These are phyloP conservation scores for Etheostoma perlongum DNA, from an alignment of 2,797 vertebrate species.

Conservation along the genomic window DNA sequence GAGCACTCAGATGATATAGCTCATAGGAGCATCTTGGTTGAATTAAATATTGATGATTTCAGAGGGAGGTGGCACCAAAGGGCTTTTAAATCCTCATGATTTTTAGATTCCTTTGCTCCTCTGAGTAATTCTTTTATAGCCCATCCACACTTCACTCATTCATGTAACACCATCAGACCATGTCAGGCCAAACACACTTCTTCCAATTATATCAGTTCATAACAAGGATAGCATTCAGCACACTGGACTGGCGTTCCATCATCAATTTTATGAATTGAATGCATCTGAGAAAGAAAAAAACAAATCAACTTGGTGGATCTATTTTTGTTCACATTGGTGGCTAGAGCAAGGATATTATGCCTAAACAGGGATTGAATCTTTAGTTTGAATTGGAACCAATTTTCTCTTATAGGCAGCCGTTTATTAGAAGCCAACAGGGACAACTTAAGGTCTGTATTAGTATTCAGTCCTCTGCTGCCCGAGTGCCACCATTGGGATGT, in stretches of 20 bases:
- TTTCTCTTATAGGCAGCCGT: constrained; percentile 29
- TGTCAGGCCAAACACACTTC: constrained; percentile 4
- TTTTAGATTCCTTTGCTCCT: constrained; percentile 19
- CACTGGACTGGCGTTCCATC: not conserved
- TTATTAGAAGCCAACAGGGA: constrained; percentile 41
- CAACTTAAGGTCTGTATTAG: constrained; percentile 59
- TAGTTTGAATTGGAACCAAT: constrained; percentile 37
- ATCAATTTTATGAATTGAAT: not conserved
- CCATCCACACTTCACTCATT: constrained; percentile 22
- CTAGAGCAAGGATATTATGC: constrained; percentile 1
- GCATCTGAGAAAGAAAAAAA: not conserved
- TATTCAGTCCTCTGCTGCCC: constrained; percentile 61
- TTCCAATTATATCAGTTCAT: not conserved
- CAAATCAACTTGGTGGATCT: not conserved
- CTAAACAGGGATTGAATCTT: constrained; percentile 40
- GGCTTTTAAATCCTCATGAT: constrained; percentile 55
- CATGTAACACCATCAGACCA: constrained; percentile 21
- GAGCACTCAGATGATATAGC: constrained; percentile 28
- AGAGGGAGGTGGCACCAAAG: constrained; percentile 45
- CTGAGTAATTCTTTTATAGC: constrained; percentile 29
- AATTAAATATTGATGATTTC: constrained; percentile 73
- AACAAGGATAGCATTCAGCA: not conserved
- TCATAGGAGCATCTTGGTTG: constrained; percentile 54
- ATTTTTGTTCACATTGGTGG: constrained; percentile 8
- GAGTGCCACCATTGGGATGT: constrained; percentile 50